phyloP scores from a whole-genome alignment of 2,113 vertebrate genomes.

The Thalassoma bifasciatum region DNA sequence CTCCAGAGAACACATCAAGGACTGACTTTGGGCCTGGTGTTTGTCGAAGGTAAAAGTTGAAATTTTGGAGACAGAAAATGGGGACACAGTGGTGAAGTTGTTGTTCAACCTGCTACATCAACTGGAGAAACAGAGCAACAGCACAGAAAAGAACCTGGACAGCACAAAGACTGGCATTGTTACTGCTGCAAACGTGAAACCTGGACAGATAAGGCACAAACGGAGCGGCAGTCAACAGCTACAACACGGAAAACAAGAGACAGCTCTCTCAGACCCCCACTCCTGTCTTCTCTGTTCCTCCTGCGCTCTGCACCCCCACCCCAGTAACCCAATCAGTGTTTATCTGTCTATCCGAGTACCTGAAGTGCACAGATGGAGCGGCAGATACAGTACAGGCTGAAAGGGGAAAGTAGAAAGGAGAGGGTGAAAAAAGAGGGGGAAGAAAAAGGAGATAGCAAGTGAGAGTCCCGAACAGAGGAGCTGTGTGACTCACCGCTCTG shows the following conservation, averaged over 20 bases:
- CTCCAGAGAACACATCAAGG: slow-evolving; percentile 7
- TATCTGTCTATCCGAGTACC: slow-evolving; percentile 55
- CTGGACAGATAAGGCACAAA: slow-evolving; percentile 63
- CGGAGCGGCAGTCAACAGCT: slow-evolving; percentile 37
- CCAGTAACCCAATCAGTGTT: slow-evolving; percentile 50
- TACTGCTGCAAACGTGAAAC: slow-evolving; percentile 60
- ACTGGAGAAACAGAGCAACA: slow-evolving; percentile 60
- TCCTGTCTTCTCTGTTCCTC: slow-evolving; percentile 5
- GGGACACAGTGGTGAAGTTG: slow-evolving; percentile 32
- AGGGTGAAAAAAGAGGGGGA: slow-evolving; percentile 6
- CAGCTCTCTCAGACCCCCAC: slow-evolving; percentile 39
- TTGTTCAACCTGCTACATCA: slow-evolving; percentile 33
- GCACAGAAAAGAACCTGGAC: slow-evolving; percentile 24
- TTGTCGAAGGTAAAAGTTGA: slow-evolving; percentile 10
- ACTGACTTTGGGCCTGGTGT: slow-evolving; percentile 1
- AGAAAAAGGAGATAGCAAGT: slow-evolving; percentile 26
- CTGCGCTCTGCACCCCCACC: neutral
- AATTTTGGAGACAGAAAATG: slow-evolving; percentile 9
- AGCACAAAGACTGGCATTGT: slow-evolving; percentile 69
- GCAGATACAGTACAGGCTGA: slow-evolving; percentile 45
- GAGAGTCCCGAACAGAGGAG: slow-evolving; percentile 45
- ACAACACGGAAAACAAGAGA: slow-evolving; percentile 45
- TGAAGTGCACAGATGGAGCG: slow-evolving; percentile 53
- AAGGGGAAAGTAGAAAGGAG: slow-evolving; percentile 33
- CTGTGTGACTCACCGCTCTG: slow-evolving; percentile 62